Conservation (phyloP, 2,888 invertebrate species). For the Hypomecis atomaria region DNA sequence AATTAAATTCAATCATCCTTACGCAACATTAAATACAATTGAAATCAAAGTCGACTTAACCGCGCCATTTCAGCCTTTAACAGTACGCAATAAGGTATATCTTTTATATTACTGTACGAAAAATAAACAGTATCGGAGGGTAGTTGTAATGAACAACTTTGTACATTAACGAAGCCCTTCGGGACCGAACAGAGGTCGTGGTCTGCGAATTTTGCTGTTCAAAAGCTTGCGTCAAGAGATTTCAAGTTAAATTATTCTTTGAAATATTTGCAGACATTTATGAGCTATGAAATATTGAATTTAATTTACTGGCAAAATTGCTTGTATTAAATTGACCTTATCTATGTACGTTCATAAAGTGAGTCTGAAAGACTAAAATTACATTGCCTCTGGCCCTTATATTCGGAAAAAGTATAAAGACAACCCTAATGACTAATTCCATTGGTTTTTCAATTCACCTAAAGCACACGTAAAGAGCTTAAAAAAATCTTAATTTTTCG, state of each 20-base stretch:
- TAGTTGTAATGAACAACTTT: constrained; percentile 38
- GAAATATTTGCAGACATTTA: constrained; percentile 15
- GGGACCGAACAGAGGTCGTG: constrained; percentile 23
- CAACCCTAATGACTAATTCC: too few relatives aligned
- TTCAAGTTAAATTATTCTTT: constrained; percentile 22
- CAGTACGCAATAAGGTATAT: constrained; percentile 29
- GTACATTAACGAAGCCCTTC: constrained; percentile 33
- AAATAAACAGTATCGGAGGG: constrained; percentile 34
- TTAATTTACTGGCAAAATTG: too few relatives aligned
- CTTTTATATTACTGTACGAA: constrained; percentile 22
- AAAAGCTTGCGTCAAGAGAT: constrained; percentile 16
- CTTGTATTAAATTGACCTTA: too few relatives aligned
- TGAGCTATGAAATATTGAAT: background rate
- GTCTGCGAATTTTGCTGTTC: constrained; percentile 18
- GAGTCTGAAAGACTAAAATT: too few relatives aligned
- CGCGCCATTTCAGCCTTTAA: constrained; percentile 41
- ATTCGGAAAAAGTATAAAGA: too few relatives aligned
- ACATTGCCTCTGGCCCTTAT: too few relatives aligned
- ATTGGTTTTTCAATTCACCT: too few relatives aligned
- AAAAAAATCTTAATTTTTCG: too few relatives aligned
- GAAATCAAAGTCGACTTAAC: constrained; percentile 43
- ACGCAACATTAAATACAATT: constrained; percentile 59
- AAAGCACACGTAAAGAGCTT: too few relatives aligned
- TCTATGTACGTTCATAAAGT: too few relatives aligned
- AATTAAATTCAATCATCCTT: constrained; percentile 64